phyloP scores from a whole-genome alignment of 2,797 vertebrate genomes.

The Leuciscus waleckii region DNA sequence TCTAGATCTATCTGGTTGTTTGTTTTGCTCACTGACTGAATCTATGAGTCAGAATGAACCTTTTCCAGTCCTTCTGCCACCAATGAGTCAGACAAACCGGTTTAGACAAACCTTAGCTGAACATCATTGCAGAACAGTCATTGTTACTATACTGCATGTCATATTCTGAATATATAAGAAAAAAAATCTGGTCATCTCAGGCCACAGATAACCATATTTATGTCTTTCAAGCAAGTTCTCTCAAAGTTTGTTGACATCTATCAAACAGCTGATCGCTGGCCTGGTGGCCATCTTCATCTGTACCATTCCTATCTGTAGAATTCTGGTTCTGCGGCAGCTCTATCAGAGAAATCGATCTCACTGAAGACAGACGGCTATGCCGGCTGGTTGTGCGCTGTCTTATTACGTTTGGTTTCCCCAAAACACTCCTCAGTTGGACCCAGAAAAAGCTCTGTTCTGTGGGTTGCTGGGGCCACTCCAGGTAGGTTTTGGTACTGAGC shows the following conservation, averaged over 20 bases:
- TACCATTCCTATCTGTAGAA: neutral
- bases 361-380: conserved; percentile 61
- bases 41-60: neutral
- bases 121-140: neutral
- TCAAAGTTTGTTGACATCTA: neutral
- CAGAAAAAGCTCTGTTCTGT: conserved; percentile 84
- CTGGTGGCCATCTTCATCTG: conserved; percentile 33
- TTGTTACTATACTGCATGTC: neutral
- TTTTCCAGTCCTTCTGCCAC: conserved; percentile 13
- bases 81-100: conserved; percentile 18
- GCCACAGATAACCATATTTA: neutral
- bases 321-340: conserved; percentile 34
- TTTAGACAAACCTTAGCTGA: neutral
- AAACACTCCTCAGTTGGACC: conserved; percentile 80
- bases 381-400: conserved; percentile 49
- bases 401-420: conserved; percentile 74
- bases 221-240: conserved; percentile 18
- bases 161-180: neutral
- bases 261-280: neutral
- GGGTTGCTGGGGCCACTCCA: conserved; percentile 85
- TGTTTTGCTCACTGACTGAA: conserved; percentile 8
- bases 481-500: conserved; percentile 84
- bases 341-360: conserved; percentile 53
- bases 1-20: neutral
- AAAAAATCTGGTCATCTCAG: neutral